Evolutionary conservation across 2,888 invertebrate species (phyloP).

Genomic region (Cataglyphis altisquamis): DNA sequence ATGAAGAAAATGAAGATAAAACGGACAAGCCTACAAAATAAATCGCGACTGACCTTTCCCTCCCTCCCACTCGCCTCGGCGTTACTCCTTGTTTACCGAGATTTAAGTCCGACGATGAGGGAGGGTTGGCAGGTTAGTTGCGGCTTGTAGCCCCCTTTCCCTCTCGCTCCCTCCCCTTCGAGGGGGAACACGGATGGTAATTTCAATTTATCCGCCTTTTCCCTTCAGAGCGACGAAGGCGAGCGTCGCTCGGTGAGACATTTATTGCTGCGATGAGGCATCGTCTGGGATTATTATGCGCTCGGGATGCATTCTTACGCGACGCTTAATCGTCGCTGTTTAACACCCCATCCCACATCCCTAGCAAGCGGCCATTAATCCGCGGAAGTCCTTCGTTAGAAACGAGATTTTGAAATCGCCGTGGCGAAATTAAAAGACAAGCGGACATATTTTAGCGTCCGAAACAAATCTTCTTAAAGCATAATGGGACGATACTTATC

Average conservation of each 20-base stretch:
- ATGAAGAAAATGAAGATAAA: background rate
- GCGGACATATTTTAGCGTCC: background rate
- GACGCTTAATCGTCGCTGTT: constrained; percentile 65
- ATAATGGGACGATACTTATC: background rate
- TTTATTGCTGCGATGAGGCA: constrained; percentile 80
- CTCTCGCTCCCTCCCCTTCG: background rate
- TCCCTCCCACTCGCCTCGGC: background rate
- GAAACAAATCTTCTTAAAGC: background rate
- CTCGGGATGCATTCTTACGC: constrained; percentile 68
- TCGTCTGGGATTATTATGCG: constrained; percentile 77
- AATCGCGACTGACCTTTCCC: constrained; percentile 31
- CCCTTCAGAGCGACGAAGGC: constrained; percentile 43
- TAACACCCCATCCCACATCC: constrained; percentile 17
- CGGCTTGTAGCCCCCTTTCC: background rate
- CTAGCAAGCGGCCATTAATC: constrained; percentile 55
- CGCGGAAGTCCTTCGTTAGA: constrained; percentile 2
- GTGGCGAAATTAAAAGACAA: background rate
- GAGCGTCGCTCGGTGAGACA: constrained; percentile 66
- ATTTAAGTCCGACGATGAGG: constrained; percentile 18
- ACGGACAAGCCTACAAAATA: background rate
- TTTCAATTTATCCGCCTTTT: constrained; percentile 63
- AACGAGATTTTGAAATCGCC: constrained; percentile 23
- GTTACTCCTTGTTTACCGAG: constrained; percentile 47
- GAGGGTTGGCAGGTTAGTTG: background rate
- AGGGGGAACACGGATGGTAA: constrained; percentile 31